These are phyloP conservation scores for Cantharis rustica DNA, from an alignment of 2,888 invertebrate genomes.

Conservation along the genomic window DNA sequence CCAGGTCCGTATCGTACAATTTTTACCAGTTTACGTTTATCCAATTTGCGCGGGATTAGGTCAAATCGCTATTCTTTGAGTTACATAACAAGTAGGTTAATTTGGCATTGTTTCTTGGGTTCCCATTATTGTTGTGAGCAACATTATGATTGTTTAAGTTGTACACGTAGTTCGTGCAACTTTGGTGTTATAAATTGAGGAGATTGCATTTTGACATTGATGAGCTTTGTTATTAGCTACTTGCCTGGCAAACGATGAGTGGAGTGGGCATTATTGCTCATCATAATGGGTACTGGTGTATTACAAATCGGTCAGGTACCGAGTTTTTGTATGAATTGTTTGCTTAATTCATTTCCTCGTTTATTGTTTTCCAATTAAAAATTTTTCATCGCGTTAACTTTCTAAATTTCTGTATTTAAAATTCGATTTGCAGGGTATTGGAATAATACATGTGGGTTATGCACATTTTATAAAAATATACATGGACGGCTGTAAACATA, in stretches of 20 bases:
- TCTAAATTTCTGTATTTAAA: not conserved
- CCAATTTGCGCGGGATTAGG: not conserved
- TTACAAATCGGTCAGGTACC: not conserved
- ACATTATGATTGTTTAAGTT: not conserved
- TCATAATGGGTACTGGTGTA: not conserved
- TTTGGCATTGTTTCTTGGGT: slow-evolving; percentile 16
- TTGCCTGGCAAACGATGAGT: not conserved
- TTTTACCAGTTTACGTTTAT: not conserved
- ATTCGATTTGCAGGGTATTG: not conserved
- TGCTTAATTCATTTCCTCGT: not conserved
- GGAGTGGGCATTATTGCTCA: not conserved
- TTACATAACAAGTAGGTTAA: slow-evolving; percentile 21
- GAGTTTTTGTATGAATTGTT: not conserved
- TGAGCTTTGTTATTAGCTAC: not conserved
- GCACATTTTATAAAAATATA: not conserved
- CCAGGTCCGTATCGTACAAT: not conserved
- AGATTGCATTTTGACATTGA: not conserved
- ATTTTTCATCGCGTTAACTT: not conserved
- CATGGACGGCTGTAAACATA: not conserved
- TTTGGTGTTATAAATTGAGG: not conserved
- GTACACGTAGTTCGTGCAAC: not conserved
- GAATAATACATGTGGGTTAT: not conserved
- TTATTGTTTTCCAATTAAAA: not conserved
- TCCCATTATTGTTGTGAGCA: slow-evolving; percentile 10
- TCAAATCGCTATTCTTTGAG: not conserved